Conservation (phyloP, 2,797 vertebrate genomes). For the Sylvia borin region DNA sequence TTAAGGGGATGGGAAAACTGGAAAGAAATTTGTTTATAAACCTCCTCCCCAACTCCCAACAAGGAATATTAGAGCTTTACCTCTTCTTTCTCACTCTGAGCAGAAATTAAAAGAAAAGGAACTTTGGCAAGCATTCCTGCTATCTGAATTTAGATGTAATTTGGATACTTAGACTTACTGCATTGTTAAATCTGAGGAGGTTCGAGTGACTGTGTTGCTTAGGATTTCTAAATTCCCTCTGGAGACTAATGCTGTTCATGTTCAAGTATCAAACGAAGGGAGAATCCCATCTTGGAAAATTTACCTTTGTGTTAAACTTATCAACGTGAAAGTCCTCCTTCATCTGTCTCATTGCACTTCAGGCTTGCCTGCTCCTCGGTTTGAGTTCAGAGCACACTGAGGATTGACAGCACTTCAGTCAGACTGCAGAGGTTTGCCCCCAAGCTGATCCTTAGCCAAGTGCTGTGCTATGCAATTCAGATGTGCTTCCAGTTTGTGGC, state of each 20-base stretch:
- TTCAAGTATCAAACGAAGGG: not conserved
- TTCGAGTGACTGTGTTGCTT: not conserved
- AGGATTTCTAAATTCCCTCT: not conserved
- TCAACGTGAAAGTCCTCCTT: not conserved
- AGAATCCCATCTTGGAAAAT: not conserved
- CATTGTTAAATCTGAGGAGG: not conserved
- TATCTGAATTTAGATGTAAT: not conserved
- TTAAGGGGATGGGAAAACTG: not conserved
- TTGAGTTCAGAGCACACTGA: not conserved
- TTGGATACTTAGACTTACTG: not conserved
- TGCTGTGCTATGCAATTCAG: not conserved
- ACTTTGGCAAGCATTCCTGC: not conserved
- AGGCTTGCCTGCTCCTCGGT: not conserved
- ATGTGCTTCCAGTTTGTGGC: not conserved
- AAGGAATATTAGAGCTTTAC: not conserved
- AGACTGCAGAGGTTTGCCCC: not conserved
- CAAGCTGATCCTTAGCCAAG: not conserved
- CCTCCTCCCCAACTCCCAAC: fast-evolving
- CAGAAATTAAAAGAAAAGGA: not conserved
- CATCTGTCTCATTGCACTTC: not conserved
- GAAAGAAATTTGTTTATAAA: not conserved
- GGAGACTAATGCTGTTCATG: not conserved
- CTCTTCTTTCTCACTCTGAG: not conserved
- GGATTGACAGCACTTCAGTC: not conserved
- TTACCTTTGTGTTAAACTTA: not conserved